These are phyloP conservation scores for Eristalis intricaria DNA, from an alignment of 2,888 invertebrate species.

Conservation along the genomic window DNA sequence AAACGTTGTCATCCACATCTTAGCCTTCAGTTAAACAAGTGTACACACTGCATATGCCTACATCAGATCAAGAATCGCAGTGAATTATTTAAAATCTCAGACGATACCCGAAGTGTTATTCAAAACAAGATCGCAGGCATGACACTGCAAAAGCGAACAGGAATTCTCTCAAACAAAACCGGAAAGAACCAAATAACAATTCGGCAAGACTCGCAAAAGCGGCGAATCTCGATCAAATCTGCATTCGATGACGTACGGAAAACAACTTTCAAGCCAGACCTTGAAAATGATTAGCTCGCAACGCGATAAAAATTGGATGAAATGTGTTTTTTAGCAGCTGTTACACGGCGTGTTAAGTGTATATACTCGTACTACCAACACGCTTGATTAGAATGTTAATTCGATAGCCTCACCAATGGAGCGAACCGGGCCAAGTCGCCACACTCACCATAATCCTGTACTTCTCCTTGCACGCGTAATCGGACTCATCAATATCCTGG, in stretches of 20 bases:
- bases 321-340: neutral
- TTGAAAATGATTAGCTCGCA: constrained; percentile 8
- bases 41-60: no score
- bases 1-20: no score
- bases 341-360: neutral
- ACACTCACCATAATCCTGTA: constrained; percentile 88
- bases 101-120: no score
- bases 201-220: neutral
- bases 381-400: constrained; percentile 37
- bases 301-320: neutral
- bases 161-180: neutral
- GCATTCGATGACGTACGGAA: neutral
- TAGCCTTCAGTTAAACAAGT: no score
- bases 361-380: neutral
- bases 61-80: neutral
- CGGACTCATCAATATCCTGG: constrained; percentile 89
- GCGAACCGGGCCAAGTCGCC: neutral
- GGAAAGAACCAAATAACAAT: neutral
- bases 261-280: neutral
- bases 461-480: constrained; percentile 91
- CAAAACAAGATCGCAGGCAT: neutral
- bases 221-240: neutral
- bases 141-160: neutral
- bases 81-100: no score
- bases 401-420: neutral